phyloP scores from a whole-genome alignment of 2,113 vertebrate species.

The Egretta garzetta region DNA sequence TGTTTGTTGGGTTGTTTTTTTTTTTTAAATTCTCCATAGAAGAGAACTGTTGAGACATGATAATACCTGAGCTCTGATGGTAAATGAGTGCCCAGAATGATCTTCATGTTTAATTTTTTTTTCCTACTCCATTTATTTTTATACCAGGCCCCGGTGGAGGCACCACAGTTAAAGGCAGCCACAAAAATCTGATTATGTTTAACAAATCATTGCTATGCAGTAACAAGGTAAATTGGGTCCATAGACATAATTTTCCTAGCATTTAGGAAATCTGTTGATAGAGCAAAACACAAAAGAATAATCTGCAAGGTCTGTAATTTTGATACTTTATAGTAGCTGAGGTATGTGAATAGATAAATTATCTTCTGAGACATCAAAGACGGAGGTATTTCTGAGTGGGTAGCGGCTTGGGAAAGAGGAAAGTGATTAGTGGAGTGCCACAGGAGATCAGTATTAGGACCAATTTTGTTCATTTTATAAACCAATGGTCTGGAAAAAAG shows the following conservation, averaged over 20 bases:
- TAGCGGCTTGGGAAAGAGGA: constrained; percentile 45
- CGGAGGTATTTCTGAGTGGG: constrained; percentile 42
- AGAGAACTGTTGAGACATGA: not conserved
- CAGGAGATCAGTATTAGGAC: constrained; percentile 34
- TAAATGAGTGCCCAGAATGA: not conserved
- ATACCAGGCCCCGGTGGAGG: not conserved
- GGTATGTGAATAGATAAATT: constrained; percentile 59
- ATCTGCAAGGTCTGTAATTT: constrained; percentile 55
- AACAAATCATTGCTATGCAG: constrained; percentile 22
- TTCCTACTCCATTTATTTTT: constrained; percentile 22
- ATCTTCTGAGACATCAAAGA: constrained; percentile 56
- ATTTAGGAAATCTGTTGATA: constrained; percentile 54
- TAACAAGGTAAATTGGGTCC: constrained; percentile 45
- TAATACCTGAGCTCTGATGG: not conserved
- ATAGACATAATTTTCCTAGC: constrained; percentile 19
- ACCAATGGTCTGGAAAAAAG: constrained; percentile 58
- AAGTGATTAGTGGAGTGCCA: constrained; percentile 54
- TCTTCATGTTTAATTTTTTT: not conserved
- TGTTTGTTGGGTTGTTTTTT: not conserved
- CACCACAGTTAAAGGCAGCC: constrained; percentile 33
- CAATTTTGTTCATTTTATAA: constrained; percentile 70
- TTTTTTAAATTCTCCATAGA: not conserved
- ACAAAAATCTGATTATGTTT: constrained; percentile 58
- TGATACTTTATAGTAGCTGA: constrained; percentile 38
- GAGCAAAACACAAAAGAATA: constrained; percentile 59